phyloP scores from a whole-genome alignment of 2,797 vertebrate genomes.

The Acanthopagrus latus region DNA sequence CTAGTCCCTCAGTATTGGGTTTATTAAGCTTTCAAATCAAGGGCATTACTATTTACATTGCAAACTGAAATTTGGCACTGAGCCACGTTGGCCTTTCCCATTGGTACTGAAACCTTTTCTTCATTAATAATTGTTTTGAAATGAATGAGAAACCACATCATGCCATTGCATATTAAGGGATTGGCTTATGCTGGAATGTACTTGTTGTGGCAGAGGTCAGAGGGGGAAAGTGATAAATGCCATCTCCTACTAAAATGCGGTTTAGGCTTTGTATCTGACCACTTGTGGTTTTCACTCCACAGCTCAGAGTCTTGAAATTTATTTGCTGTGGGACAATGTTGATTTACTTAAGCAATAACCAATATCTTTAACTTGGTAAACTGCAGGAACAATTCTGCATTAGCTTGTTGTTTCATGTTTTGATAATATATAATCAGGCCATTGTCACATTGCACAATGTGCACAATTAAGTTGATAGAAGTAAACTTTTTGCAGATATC shows the following conservation, averaged over 20 bases:
- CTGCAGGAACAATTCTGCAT: background rate
- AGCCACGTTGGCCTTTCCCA: background rate
- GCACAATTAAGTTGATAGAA: background rate
- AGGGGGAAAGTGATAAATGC: slow-evolving; percentile 52
- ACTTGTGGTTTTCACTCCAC: slow-evolving; percentile 41
- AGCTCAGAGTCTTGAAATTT: background rate
- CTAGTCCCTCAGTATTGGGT: background rate
- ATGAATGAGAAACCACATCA: slow-evolving; percentile 23
- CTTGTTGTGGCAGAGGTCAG: slow-evolving; percentile 43
- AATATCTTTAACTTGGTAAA: background rate
- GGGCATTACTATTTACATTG: background rate
- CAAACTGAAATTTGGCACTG: slow-evolving; percentile 11
- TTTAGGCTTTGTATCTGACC: slow-evolving; percentile 43
- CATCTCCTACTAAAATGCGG: slow-evolving; percentile 20
- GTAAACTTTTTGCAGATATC: background rate
- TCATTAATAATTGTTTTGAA: slow-evolving; percentile 22
- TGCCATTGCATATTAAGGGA: slow-evolving; percentile 11
- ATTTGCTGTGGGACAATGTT: background rate
- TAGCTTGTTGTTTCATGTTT: background rate
- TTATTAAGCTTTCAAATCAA: background rate
- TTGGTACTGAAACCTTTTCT: background rate
- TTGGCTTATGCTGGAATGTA: slow-evolving; percentile 23
- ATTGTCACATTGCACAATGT: background rate
- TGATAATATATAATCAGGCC: background rate
- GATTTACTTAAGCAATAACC: background rate